These are phyloP conservation scores for Argyrosomus regius DNA, from an alignment of 2,797 vertebrate genomes.

Conservation along the genomic window DNA sequence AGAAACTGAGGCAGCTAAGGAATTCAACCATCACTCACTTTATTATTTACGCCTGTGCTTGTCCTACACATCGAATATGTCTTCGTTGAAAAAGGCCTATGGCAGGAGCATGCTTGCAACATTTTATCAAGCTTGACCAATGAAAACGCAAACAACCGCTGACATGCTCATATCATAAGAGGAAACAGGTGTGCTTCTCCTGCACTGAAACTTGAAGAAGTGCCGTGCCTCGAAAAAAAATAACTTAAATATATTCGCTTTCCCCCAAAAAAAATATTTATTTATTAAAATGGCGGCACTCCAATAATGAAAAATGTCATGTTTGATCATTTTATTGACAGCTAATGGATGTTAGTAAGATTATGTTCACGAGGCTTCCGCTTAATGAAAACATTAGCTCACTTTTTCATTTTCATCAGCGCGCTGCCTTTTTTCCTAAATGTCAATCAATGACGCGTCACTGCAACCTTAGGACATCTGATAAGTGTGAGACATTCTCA, in stretches of 20 bases:
- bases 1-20: not conserved
- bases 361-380: not conserved
- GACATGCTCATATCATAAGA: conserved; percentile 5
- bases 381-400: not conserved
- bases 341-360: not conserved
- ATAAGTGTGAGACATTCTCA: conserved; percentile 4
- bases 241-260: not conserved
- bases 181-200: not conserved
- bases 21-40: not conserved
- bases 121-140: not conserved
- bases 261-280: not conserved
- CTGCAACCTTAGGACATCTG: not conserved
- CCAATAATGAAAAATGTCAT: not conserved
- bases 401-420: not conserved
- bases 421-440: not conserved
- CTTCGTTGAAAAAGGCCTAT: not conserved
- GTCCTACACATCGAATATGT: conserved; percentile 5
- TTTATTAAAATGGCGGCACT: not conserved
- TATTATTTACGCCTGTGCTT: conserved; percentile 13
- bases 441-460: not conserved
- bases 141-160: not conserved
- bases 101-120: not conserved
- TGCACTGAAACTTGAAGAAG: not conserved
- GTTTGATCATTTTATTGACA: not conserved
- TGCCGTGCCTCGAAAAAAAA: not conserved